Conservation (phyloP, 2,888 invertebrate species). For the Netelia melanura region DNA sequence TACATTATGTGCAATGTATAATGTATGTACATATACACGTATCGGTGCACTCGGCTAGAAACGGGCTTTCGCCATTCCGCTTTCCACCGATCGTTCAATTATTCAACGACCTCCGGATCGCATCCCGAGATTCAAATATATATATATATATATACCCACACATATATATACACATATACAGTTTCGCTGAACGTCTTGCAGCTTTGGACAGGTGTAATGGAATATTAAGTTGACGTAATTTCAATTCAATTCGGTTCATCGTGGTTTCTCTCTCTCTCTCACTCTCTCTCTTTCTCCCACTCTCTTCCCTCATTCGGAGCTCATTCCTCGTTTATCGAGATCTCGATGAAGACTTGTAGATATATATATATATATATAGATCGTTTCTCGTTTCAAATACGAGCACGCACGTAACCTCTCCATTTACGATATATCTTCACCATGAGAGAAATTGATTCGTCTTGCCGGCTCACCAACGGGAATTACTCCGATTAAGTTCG, state of each 20-base stretch:
- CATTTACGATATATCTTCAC: constrained; percentile 42
- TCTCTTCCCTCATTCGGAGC: constrained; percentile 10
- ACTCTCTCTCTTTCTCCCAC: background rate
- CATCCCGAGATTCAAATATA: constrained; percentile 32
- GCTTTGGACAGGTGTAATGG: constrained; percentile 71
- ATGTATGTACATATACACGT: background rate
- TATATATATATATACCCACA: constrained; percentile 20
- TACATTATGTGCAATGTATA: background rate
- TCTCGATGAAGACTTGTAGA: background rate
- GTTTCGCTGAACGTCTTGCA: constrained; percentile 41
- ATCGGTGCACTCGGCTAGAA: constrained; percentile 70
- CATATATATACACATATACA: background rate
- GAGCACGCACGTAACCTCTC: constrained; percentile 26
- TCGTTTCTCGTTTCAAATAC: constrained; percentile 8
- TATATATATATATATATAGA: background rate
- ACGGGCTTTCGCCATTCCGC: constrained; percentile 76
- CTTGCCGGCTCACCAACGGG: constrained; percentile 31
- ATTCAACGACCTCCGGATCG: constrained; percentile 71
- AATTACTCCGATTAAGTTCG: constrained; percentile 52
- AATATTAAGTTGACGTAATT: constrained; percentile 75
- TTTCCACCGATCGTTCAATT: constrained; percentile 78
- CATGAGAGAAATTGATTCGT: constrained; percentile 61
- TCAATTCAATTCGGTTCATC: constrained; percentile 57
- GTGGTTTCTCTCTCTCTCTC: background rate
- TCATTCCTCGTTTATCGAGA: constrained; percentile 25